These are phyloP conservation scores for Agapornis canus DNA, from an alignment of 2,797 vertebrate species.

Conservation along the genomic window DNA sequence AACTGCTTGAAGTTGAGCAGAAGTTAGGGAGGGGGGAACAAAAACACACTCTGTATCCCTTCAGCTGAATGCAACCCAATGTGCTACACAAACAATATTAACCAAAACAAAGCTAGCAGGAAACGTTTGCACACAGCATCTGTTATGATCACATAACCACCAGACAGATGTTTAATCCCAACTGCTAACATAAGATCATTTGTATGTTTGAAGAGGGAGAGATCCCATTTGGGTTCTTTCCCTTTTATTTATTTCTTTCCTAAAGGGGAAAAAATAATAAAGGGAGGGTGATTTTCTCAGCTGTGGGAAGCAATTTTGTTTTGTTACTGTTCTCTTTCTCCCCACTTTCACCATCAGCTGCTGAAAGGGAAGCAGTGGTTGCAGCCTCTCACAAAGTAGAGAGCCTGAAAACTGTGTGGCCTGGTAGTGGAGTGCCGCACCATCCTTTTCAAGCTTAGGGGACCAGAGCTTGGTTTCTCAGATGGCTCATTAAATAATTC, in stretches of 20 bases:
- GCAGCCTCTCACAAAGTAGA: constrained; percentile 47
- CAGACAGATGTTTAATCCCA: constrained; percentile 96
- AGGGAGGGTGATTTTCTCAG: constrained; percentile 78
- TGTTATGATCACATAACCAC: constrained; percentile 91
- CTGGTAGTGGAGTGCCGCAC: constrained; percentile 31
- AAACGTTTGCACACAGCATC: constrained; percentile 86
- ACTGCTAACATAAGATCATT: constrained; percentile 94
- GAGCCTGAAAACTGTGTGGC: constrained; percentile 75
- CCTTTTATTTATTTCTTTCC: constrained; percentile 84
- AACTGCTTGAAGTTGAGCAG: constrained; percentile 72
- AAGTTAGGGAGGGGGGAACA: constrained; percentile 28
- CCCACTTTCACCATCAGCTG: constrained; percentile 71
- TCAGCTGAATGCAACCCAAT: constrained; percentile 80
- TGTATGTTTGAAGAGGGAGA: constrained; percentile 89
- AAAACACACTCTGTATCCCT: constrained; percentile 77
- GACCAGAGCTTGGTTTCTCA: constrained; percentile 67
- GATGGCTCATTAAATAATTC: constrained; percentile 73
- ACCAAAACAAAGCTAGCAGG: constrained; percentile 87
- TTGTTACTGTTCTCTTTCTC: constrained; percentile 60
- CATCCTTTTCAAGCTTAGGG: constrained; percentile 68
- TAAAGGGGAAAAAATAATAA: constrained; percentile 62
- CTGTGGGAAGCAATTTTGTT: constrained; percentile 66
- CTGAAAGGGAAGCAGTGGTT: constrained; percentile 45
- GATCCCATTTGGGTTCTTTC: constrained; percentile 86
- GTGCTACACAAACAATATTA: constrained; percentile 83